Evolutionary conservation across 2,888 invertebrate genomes (phyloP), one percentile per base, ranked within the genome.

Genomic region (Pterostichus madidus): DNA sequence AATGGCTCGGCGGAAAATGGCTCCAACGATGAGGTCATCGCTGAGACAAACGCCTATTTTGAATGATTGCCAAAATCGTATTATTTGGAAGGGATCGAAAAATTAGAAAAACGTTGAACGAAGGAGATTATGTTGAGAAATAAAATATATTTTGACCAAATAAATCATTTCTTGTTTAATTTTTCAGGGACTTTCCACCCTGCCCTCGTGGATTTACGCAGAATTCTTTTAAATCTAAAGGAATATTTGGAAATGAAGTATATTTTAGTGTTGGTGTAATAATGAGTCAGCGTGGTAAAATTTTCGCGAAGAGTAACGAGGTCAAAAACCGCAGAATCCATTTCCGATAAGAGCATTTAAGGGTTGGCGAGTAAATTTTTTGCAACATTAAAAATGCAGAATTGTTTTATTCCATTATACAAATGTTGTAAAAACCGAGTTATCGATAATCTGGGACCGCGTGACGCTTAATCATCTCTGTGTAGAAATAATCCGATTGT

Each of bases 401-500:
- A 71, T 71, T 44, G 44, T 71, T 71, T 44, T 44, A 71, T 52
- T 75, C 75, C 49, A 75, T 75, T 75, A 75, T 75, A 52, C 52
- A 75, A 52, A 75, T 75, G 75, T 31, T 10, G 31, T 39, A 77
- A 77, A 77, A 77, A 77, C 11, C 76, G 31, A 46, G 77, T 39
- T 77, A 77, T 59, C 77, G 77, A 77, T 77, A 56, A 77, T 39
- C 77, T 35, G 53, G 31, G 77, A 32, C 73, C 17, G 44, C 56
- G 71, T 77, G 44, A 56, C 39, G 56, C 39, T 77, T 77, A 77
- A 77, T 77, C 77, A 77, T 77, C 56, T 77, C 56, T 44, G 44
- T 76, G 64, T 64, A 79, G 44, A 81, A 81, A 81, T 75, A 81
- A 81, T 81, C 75, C 59, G 81, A 81, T 56, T 81, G 80, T 81